These are phyloP conservation scores for Enteromius unitaeniatus DNA, from an alignment of 2,797 vertebrate genomes.

Conservation along the genomic window DNA sequence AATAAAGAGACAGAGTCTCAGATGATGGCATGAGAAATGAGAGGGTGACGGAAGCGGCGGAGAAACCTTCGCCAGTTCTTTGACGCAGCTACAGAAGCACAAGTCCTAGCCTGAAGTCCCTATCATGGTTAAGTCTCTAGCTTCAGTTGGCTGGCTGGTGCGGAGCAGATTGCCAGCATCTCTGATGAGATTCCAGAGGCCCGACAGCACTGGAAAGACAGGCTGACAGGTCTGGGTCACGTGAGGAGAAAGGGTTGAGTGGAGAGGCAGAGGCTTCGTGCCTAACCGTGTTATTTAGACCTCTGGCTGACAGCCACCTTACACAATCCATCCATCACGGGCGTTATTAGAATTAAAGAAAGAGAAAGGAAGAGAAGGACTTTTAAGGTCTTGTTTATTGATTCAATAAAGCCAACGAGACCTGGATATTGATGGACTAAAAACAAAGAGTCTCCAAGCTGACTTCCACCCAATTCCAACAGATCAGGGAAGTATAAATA, in stretches of 20 bases:
- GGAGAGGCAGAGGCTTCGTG: conserved; percentile 18
- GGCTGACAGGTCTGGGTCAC: conserved; percentile 34
- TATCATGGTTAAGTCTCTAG: conserved; percentile 37
- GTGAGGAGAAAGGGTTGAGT: conserved; percentile 31
- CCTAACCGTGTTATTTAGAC: conserved; percentile 33
- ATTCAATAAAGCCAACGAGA: conserved; percentile 26
- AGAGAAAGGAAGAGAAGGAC: conserved; percentile 29
- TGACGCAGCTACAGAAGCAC: conserved; percentile 14
- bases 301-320: conserved; percentile 32
- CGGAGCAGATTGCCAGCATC: conserved; percentile 26
- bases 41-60: neutral
- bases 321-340: conserved; percentile 33
- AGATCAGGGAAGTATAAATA: neutral
- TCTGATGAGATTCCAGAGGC: conserved; percentile 28
- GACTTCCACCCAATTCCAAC: neutral
- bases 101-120: conserved; percentile 15
- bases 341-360: conserved; percentile 34
- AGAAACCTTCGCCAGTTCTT: conserved; percentile 20
- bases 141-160: conserved; percentile 23
- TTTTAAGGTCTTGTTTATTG: conserved; percentile 39
- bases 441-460: neutral
- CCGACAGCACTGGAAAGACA: conserved; percentile 24
- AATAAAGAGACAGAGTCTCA: conserved; percentile 24
- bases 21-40: conserved; percentile 16
- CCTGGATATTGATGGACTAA: conserved; percentile 25